Base-by-base conservation (phyloP, 64 coral and sea anemone species). In the Anthopleura sola region DNA sequence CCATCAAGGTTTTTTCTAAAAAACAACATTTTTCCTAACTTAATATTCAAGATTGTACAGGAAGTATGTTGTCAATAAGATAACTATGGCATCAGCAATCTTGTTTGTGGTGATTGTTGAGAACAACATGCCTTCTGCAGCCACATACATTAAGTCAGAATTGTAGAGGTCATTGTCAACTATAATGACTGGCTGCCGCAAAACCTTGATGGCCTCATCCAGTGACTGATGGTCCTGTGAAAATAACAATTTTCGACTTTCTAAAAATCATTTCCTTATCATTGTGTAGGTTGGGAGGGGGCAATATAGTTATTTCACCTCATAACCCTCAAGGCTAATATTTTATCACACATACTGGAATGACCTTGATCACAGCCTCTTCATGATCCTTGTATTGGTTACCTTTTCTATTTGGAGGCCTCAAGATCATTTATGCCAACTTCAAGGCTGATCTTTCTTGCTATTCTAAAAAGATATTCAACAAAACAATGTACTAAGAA, bases 1-100 rank as follows among this genome's bases (percentile, higher is more conserved):
- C 85, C 64, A 86, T 74, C 68, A 86, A 75, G 44, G 85, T 33
- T 64, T 71, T 74, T 21, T 86, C 68, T 3, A 86, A 76, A 54
- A 86, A 86, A 26, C 68, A 47, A 86, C 44, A 76, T 86, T 86
- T 53, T 86, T 86, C 16, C 47, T 68, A n/a, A 51, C 46, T 75
- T 0, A 5, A n/a, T 86, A 46, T 12, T 74, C 36, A 5, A 86
- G n/a, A n/a, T 86, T 86, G 28, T 77, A 86, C 0, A 86, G 49
- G 53, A 51, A 86, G 37, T 86, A 86, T 47, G 85, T 86, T 5
- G 68, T 68, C 66, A 86, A 18, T 19, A 86, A 54, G 28, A 71
- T 37, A 26, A 86, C 44, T 21, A 86, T 32, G 29, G 18, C 85
- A 75, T 86, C 85, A 50, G n/a, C 54, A 55, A 85, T 37, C 8